Evolutionary conservation across 2,797 vertebrate species (phyloP), one percentile per base, ranked within the genome.

Genomic region (Urophycis tenuis): DNA sequence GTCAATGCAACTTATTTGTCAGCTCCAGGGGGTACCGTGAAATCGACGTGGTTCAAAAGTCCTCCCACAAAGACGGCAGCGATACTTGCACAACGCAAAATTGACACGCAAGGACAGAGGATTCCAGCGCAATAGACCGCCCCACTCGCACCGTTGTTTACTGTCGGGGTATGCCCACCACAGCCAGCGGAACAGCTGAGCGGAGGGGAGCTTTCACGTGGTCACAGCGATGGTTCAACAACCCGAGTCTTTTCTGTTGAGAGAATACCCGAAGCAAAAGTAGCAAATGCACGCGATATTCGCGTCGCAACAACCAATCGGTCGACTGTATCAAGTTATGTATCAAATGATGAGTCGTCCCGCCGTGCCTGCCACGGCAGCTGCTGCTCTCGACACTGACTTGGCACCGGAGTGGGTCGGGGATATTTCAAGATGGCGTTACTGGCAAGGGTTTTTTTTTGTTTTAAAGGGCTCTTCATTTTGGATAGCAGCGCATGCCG

Each of bases 361-460:
- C n/a, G 35, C 72, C 25, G 19, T 41, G 39, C 39, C 39, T 41
- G 39, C 12, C 39, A 41, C 14, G 17, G 39, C 14, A 41, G 39
- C 39, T 34, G 33, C 72, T 30, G 17, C 88, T 88, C 84, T 85
- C 81, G 79, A 79, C 86, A 81, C 77, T 5, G 73, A 33, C 73
- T 74, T 31, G 67, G 67, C 12, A 30, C 25, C 17, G 29, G 67
- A 25, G 60, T 8, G 4, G 76, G 35, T 90, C 89, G 84, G 90
- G 90, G 91, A 89, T 67, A 89, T 88, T 91, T 90, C 90, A 92
- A 92, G 88, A 92, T 92, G 91, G 91, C 90, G 91, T 29, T 67
- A 3, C 76, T 81, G 34, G 36, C 35, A 39, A 82, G 60, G 71
- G 12, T 35, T 85, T 85, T 88, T 92, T 91, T 88, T 91, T 89